phyloP scores from a whole-genome alignment of 1,140 invertebrate species.

The Scaptomyza pallida region DNA sequence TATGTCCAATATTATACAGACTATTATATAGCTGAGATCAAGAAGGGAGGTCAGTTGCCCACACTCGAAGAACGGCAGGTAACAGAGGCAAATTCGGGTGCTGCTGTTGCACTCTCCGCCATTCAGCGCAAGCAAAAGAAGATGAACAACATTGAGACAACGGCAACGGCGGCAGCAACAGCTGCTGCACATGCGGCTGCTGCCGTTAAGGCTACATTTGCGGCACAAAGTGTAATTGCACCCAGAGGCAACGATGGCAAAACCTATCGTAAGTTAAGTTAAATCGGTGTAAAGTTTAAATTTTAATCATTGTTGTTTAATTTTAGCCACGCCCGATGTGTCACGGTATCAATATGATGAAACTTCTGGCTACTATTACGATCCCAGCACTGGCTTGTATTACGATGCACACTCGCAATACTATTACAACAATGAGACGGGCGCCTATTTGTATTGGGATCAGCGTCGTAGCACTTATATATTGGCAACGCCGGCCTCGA shows the following conservation, averaged over 20 bases:
- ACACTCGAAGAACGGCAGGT: conserved; percentile 84
- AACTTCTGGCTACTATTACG: conserved; percentile 98
- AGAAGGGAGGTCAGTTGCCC: conserved; percentile 85
- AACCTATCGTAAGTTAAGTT: conserved; percentile 86
- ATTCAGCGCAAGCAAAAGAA: conserved; percentile 86
- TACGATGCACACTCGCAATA: conserved; percentile 98
- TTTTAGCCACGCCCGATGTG: conserved; percentile 92
- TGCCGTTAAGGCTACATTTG: conserved; percentile 62
- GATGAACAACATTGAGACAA: conserved; percentile 72
- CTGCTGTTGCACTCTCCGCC: conserved; percentile 94
- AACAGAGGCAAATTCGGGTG: conserved; percentile 91
- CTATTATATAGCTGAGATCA: conserved; percentile 91
- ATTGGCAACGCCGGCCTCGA: conserved; percentile 87
- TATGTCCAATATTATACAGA: conserved; percentile 92
- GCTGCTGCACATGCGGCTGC: conserved; percentile 73
- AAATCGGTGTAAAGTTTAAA: conserved; percentile 4
- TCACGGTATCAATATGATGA: conserved; percentile 97
- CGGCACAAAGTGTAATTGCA: conserved; percentile 71
- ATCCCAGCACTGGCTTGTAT: conserved; percentile 95
- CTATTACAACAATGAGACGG: conserved; percentile 95
- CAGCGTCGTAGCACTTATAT: conserved; percentile 91
- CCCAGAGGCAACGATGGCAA: conserved; percentile 87
- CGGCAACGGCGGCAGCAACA: conserved; percentile 73
- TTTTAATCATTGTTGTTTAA: neutral
- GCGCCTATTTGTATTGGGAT: conserved; percentile 98